phyloP scores from a whole-genome alignment of 1,140 invertebrate genomes.

The Solenopsis invicta region DNA sequence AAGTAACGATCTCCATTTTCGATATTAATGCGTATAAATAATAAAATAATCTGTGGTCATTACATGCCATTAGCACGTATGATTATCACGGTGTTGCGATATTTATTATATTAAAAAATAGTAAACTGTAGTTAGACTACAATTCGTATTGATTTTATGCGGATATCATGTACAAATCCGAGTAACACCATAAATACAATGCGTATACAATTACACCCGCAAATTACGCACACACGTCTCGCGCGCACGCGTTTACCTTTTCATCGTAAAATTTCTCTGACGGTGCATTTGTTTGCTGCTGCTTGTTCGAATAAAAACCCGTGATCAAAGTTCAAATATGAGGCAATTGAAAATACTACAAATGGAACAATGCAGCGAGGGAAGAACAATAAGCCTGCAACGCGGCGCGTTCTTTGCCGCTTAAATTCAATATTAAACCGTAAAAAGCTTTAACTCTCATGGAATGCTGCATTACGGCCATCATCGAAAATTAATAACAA shows the following conservation, averaged over 20 bases:
- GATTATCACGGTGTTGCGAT: not conserved
- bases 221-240: not conserved
- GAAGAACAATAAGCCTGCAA: constrained; percentile 50
- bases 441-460: constrained; percentile 23
- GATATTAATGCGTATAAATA: not conserved
- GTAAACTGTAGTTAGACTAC: not conserved
- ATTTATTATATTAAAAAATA: not conserved
- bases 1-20: not conserved
- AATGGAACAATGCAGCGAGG: constrained; percentile 21
- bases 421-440: constrained; percentile 40
- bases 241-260: constrained; percentile 1
- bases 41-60: not conserved
- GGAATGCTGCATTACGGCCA: constrained; percentile 39
- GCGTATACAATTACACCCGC: constrained; percentile 7
- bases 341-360: constrained; percentile 47
- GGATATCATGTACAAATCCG: not conserved
- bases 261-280: constrained; percentile 39
- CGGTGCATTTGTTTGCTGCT: constrained; percentile 24
- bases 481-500: constrained; percentile 61
- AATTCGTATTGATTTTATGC: not conserved
- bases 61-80: not conserved
- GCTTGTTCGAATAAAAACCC: constrained; percentile 24
- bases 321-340: constrained; percentile 26
- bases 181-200: not conserved
- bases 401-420: not conserved